phyloP scores from a whole-genome alignment of 2,113 vertebrate genomes.

The Pseudonaja textilis region DNA sequence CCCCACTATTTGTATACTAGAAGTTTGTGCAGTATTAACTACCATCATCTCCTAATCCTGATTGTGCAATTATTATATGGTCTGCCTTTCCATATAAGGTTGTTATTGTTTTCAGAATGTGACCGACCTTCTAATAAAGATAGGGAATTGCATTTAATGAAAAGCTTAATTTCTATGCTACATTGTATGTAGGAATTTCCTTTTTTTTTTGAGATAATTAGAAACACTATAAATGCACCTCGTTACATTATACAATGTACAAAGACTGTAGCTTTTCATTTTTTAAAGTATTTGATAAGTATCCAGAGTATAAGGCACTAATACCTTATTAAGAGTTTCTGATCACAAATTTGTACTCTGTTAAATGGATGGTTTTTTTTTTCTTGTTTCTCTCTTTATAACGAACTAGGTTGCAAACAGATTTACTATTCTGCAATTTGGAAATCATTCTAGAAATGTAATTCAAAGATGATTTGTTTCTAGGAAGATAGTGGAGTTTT shows the following conservation, averaged over 20 bases:
- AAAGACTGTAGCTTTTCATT: background rate
- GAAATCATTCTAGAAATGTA: constrained; percentile 2
- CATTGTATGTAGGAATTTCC: background rate
- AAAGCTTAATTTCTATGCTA: background rate
- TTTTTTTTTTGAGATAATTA: background rate
- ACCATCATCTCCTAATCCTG: constrained; percentile 9
- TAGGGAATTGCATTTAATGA: background rate
- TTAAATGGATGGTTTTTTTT: background rate
- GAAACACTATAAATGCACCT: background rate
- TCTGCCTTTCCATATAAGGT: background rate
- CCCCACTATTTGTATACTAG: constrained; percentile 4
- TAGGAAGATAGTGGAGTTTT: background rate
- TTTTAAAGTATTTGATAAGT: background rate
- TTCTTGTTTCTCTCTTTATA: background rate
- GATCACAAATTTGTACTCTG: background rate
- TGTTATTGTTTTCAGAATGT: background rate
- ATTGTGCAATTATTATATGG: background rate
- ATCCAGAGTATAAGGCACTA: background rate
- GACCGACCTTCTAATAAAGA: background rate
- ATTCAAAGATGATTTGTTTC: constrained; percentile 10
- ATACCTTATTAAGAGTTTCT: background rate
- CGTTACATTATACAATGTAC: background rate
- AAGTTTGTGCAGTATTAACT: background rate
- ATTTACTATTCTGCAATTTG: background rate
- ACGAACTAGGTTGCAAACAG: background rate